Evolutionary conservation across 2,888 invertebrate genomes (phyloP), one percentile per base, ranked within the genome.

Genomic region (Tortricodes alternella): DNA sequence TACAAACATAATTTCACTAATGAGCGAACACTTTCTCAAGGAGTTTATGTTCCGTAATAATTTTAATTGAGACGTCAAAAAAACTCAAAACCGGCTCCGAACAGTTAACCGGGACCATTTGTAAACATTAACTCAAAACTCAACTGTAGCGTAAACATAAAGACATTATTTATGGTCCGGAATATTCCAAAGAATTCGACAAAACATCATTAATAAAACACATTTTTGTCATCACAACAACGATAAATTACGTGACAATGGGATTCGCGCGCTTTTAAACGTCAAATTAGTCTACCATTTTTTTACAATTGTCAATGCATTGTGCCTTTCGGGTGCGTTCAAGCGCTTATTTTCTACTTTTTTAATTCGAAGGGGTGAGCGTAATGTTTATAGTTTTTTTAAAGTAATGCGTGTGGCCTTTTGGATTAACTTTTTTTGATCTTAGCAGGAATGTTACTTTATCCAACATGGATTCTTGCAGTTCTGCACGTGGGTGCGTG

Each of bases 261-360:
- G 81, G 81, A 83, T 82, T 83, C 76, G 82, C 86, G 87, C 87
- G 80, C 83, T 85, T 85, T 85, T 82, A 76, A 83, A 85, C 84
- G 86, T 88, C 89, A 88, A 86, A 89, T 89, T 87, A 88, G 85
- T 71, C 81, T 73, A 83, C 83, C 86, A 83, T 88, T 77, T 75
- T 61, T 79, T 70, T 74, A 70, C 74, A 71, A 82, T 80, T 79
- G 84, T 82, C 77, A 71, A 73, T 29, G 29, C 29, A 29, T 73
- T 63, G 62, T 67, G 61, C 62, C 66, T 80, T 79, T 78, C 64
- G 73, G 76, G 70, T 78, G 80, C 84, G 82, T 83, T 85, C 84
- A 76, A 74, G 88, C 86, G 83, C 76, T 71, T 67, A 62, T 65
- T 67, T 64, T 55, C 65, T 65, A 70, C 78, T 78, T 83, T 78